Base-by-base conservation (phyloP, 2,113 vertebrate species). In the Pygoscelis antarcticus region DNA sequence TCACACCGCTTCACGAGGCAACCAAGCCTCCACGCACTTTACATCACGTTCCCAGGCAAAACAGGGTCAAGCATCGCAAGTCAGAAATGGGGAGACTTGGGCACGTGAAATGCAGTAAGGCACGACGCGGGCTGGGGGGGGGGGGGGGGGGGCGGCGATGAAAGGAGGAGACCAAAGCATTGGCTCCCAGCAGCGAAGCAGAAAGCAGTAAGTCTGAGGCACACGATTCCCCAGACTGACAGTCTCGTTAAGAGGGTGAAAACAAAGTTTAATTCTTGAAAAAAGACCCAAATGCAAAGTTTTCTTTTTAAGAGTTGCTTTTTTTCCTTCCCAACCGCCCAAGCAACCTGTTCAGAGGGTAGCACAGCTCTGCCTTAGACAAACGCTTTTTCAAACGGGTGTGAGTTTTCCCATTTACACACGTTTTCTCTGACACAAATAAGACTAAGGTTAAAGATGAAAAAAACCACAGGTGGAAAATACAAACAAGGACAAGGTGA, bases 21-120 rank as follows among this genome's bases (percentile, higher is more conserved):
- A 10, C 16, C 34, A 7, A 60, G 18, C 18, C n/a, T 55, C 23
- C 22, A 5, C 2, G 0, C 34, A 2, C 5, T 19, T 29, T 17
- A 19, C 44, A 7, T 3, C 54, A 14, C 0, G 1, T 13, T 36
- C 60, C 57, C 1, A 0, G 25, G 32, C 13, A 38, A 34, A 80
- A 34, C 27, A 26, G 61, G 13, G 40, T 26, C 34, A 52, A 60
- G 44, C 34, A 40, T 1, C 7, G 2, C 30, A 54, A 42, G 46
- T 36, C 49, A 42, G 49, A 65, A 76, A 13, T 0, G 22, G 29
- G 60, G 51, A 38, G 44, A 54, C 36, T 3, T 8, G 0, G 55
- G 10, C 30, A 5, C 2, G 1, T 22, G 46, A 61, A 79, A 46
- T 8, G 5, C 11, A 4, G 29, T 30, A 40, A 60, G 72, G 54